Evolutionary conservation across 1,140 invertebrate genomes (phyloP).

Genomic region (Brachionus koreanus): DNA sequence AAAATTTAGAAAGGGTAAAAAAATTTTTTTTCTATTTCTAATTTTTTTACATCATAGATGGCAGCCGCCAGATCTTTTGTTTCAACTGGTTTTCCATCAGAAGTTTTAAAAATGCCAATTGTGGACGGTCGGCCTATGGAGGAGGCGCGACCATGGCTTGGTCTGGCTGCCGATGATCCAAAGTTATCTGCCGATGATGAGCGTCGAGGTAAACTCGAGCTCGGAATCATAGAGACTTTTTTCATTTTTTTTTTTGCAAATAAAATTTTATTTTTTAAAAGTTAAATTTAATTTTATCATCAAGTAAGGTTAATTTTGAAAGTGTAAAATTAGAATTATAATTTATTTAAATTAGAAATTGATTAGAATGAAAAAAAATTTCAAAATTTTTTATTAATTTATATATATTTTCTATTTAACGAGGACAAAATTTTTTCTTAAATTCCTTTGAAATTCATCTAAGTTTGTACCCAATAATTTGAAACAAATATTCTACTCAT

Average conservation of each 20-base stretch:
- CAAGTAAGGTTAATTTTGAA: not conserved
- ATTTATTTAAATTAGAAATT: not conserved
- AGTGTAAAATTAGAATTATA: not conserved
- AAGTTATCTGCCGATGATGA: constrained; percentile 25
- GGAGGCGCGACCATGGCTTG: not conserved
- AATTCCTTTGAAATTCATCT: not conserved
- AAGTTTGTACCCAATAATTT: not conserved
- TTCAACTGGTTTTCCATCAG: constrained; percentile 1
- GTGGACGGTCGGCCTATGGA: not conserved
- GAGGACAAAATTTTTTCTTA: not conserved
- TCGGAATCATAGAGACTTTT: not conserved
- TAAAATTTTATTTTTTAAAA: not conserved
- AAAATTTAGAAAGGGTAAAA: not conserved
- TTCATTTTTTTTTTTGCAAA: not conserved
- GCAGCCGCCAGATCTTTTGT: constrained; percentile 1
- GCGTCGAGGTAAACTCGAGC: not conserved
- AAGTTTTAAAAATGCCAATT: not conserved
- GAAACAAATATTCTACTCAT: not conserved
- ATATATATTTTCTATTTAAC: not conserved
- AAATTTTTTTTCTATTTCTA: not conserved
- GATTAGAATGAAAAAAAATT: not conserved
- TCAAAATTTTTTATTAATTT: not conserved
- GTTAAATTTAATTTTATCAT: not conserved
- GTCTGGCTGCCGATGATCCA: not conserved
- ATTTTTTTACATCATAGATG: not conserved